These are phyloP conservation scores for Cephus nigrinus DNA, from an alignment of 2,888 invertebrate genomes.

Conservation along the genomic window DNA sequence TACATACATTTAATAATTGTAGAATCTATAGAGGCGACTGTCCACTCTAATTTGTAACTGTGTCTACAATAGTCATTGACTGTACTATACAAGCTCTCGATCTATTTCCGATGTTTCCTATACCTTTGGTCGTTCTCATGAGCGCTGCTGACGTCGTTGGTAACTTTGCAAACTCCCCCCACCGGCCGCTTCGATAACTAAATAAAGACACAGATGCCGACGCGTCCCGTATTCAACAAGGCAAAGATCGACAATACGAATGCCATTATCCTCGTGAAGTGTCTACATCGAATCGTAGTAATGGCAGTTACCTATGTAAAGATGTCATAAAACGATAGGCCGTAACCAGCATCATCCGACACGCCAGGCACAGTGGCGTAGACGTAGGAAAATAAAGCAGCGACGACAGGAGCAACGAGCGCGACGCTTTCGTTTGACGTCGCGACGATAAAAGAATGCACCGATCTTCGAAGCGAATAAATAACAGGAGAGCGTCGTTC, in stretches of 20 bases:
- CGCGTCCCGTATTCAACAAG: neutral
- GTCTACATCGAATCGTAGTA: neutral
- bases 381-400: neutral
- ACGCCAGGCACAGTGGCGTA: neutral
- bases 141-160: conserved; percentile 18
- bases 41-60: neutral
- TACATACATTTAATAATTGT: neutral
- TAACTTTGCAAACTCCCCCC: conserved; percentile 39
- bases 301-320: neutral
- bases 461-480: neutral
- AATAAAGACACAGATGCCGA: conserved; percentile 30
- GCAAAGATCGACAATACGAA: neutral
- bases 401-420: neutral
- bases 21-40: neutral
- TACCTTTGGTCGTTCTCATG: neutral
- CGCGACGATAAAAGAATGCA: neutral
- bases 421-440: neutral
- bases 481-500: neutral
- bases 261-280: neutral
- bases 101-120: neutral
- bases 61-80: neutral
- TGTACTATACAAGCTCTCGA: neutral
- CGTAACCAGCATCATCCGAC: neutral
- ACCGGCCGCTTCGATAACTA: conserved; percentile 32
- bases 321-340: neutral